These are phyloP conservation scores for Corapipo altera DNA, from an alignment of 2,113 vertebrate genomes.

Conservation along the genomic window DNA sequence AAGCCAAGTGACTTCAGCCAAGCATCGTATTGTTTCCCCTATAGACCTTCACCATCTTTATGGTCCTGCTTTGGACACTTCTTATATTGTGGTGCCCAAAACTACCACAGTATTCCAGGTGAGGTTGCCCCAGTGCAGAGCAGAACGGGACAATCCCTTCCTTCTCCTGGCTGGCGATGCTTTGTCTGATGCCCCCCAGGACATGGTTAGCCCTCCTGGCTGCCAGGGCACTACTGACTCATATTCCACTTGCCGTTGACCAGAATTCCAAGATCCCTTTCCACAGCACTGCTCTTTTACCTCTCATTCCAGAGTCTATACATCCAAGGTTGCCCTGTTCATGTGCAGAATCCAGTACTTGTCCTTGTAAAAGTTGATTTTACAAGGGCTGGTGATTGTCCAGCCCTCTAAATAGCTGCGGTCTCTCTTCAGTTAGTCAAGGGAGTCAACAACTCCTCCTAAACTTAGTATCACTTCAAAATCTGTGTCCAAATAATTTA, in stretches of 20 bases:
- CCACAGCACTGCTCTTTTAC: background rate
- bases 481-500: too few species aligned
- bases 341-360: background rate
- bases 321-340: background rate
- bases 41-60: background rate
- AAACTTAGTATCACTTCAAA: fast-evolving
- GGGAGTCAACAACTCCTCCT: background rate
- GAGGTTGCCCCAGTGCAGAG: background rate
- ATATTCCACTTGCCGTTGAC: fast-evolving
- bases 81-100: too few species aligned
- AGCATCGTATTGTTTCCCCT: background rate
- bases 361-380: background rate
- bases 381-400: background rate
- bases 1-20: background rate
- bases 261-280: too few species aligned
- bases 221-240: background rate
- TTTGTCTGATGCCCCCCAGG: background rate
- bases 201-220: fast-evolving
- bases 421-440: background rate
- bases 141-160: fast-evolving
- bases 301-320: too few species aligned
- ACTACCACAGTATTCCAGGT: too few species aligned
- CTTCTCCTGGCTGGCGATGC: fast-evolving
- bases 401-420: background rate
- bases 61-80: background rate